phyloP scores from a whole-genome alignment of 2,797 vertebrate species.

The Pseudochromis fuscus region DNA sequence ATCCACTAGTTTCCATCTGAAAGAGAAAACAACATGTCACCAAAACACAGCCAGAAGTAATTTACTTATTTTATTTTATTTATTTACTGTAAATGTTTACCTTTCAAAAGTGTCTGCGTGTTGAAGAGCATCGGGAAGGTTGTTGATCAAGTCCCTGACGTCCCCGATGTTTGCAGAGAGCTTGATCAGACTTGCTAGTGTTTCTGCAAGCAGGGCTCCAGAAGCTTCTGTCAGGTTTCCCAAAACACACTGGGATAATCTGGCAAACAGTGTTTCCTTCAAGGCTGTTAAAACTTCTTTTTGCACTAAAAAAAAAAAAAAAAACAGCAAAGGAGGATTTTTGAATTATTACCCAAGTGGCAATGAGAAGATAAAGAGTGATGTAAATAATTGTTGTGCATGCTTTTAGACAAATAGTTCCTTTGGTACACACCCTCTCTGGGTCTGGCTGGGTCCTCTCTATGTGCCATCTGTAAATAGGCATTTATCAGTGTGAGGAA shows the following conservation, averaged over 20 bases:
- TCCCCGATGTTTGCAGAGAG: slow-evolving; percentile 74
- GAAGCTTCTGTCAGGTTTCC: slow-evolving; percentile 17
- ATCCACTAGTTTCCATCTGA: slow-evolving; percentile 92
- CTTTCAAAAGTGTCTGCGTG: slow-evolving; percentile 78
- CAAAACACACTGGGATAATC: slow-evolving; percentile 79
- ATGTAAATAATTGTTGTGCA: neutral
- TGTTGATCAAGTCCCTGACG: slow-evolving; percentile 75
- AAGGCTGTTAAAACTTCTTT: slow-evolving; percentile 77
- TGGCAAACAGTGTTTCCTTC: slow-evolving; percentile 84
- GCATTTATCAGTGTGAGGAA: slow-evolving; percentile 85
- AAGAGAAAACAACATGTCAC: slow-evolving; percentile 20
- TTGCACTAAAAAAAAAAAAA: slow-evolving; percentile 75
- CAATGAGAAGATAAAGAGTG: neutral
- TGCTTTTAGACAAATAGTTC: neutral
- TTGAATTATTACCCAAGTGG: neutral
- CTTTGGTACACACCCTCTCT: slow-evolving; percentile 81
- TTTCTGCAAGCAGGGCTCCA: slow-evolving; percentile 64
- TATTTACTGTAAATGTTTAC: slow-evolving; percentile 71
- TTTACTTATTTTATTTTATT: neutral
- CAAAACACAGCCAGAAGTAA: neutral
- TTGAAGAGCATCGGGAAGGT: slow-evolving; percentile 85
- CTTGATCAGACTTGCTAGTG: slow-evolving; percentile 85
- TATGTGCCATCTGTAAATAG: slow-evolving; percentile 83
- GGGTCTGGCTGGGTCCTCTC: slow-evolving; percentile 77
- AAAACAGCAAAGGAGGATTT: neutral